Conservation (phyloP, 1,140 invertebrate genomes). For the Arion vulgaris region DNA sequence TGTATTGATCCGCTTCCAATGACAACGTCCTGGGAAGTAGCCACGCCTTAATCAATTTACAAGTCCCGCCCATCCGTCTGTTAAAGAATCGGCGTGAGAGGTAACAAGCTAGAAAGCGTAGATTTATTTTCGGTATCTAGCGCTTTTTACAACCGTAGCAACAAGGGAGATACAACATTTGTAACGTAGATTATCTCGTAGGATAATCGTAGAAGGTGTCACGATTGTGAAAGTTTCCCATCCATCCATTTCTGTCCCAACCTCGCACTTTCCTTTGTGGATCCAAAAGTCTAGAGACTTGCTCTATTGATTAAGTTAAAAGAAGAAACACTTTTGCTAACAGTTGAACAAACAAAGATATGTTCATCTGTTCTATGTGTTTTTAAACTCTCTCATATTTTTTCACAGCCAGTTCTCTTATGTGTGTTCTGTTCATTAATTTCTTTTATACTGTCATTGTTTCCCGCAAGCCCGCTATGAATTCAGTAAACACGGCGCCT, state of each 20-base stretch:
- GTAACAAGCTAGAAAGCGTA: neutral
- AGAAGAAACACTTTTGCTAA: no score
- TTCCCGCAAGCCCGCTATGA: no score
- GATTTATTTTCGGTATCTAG: neutral
- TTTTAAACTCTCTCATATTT: no score
- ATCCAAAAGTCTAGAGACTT: no score
- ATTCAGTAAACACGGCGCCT: no score
- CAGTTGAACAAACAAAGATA: no score
- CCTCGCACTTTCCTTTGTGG: neutral
- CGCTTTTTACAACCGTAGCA: neutral
- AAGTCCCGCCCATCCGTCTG: constrained; percentile 29
- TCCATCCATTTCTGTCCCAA: neutral
- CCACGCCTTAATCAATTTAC: constrained; percentile 4
- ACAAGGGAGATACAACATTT: neutral
- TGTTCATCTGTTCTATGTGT: no score
- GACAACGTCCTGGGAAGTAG: neutral
- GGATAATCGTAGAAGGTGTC: neutral
- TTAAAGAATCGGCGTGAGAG: neutral
- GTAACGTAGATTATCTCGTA: neutral
- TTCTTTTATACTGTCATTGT: no score
- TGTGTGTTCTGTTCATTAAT: no score
- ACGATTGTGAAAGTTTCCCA: no score
- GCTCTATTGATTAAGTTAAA: no score
- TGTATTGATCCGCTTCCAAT: neutral
- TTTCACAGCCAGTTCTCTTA: no score